Conservation (phyloP, 2,888 invertebrate genomes). For the Metallyticus violacea region DNA sequence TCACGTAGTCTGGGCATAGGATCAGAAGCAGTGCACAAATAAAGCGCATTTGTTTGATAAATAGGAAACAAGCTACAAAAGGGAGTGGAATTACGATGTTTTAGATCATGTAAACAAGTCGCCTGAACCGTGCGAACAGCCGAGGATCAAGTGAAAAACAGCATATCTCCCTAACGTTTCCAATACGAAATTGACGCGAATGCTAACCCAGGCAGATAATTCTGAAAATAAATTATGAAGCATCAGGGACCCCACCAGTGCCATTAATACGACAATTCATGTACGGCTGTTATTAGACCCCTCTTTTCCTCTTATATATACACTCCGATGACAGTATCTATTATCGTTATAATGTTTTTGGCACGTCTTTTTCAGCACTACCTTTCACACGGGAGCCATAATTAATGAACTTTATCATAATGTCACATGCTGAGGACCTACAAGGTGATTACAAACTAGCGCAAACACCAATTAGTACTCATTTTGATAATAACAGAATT, state of each 20-base stretch:
- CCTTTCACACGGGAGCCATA: neutral
- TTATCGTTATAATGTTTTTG: neutral
- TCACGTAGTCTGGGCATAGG: neutral
- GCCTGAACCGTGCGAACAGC: neutral
- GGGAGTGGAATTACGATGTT: neutral
- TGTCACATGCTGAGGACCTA: neutral
- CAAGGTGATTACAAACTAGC: neutral
- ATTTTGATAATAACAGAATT: no score
- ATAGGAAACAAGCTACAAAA: neutral
- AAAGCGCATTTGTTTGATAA: neutral
- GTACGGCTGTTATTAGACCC: neutral
- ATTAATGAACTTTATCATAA: neutral
- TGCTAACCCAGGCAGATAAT: neutral
- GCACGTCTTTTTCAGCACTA: neutral
- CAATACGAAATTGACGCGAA: constrained; percentile 1
- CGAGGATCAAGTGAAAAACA: neutral
- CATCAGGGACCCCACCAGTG: neutral
- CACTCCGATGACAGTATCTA: constrained; percentile 2
- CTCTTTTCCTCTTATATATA: neutral
- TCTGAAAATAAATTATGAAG: constrained; percentile 7
- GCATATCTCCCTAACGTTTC: neutral
- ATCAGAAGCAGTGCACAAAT: neutral
- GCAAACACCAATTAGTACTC: no score
- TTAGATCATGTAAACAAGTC: neutral
- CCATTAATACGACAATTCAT: neutral